Evolutionary conservation across 2,797 vertebrate genomes (phyloP), one percentile per base, ranked within the genome.

Genomic region (Sphaeramia orbicularis): DNA sequence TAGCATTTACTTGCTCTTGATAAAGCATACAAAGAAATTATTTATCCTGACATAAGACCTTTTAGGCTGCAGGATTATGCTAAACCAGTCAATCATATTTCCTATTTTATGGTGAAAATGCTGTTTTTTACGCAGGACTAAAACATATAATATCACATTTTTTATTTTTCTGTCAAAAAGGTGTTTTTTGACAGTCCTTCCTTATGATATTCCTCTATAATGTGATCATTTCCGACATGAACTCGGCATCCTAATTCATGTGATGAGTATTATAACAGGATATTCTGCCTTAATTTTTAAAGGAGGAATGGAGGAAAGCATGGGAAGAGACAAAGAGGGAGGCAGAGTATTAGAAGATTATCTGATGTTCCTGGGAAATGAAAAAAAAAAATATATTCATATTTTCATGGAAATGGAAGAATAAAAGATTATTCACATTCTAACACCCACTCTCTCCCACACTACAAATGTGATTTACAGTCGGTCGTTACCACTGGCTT

Each of bases 391-490:
- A n/a, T 49, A 44, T 60, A 71, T 65, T 78, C 51, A 68, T 70
- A 76, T 82, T 76, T 80, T 36, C 24, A 27, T n/a, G 0, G 13
- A 71, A 51, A 65, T 61, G 37, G 61, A 63, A 49, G 40, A 69
- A 87, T 79, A 77, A 79, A 73, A 78, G 54, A 78, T 80, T 71
- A 54, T 71, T 77, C 65, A 54, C 56, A 53, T 80, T 67, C 60
- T 7, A 50, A 78, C 80, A 66, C 83, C 80, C 80, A 76, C 82
- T 78, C 73, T 43, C 65, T 63, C 70, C 42, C 35, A 55, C 69
- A 32, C 59, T 73, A 62, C 77, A 85, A 76, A 86, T 85, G 74
- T 74, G 80, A 90, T 89, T 85, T 87, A 81, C 74, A 67, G 61
- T 70, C 65, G 54, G 69, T 66, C 61, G 58, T 85, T 78, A 81